Evolutionary conservation across 2,888 invertebrate species (phyloP).

Genomic region (Argynnis bischoffii): DNA sequence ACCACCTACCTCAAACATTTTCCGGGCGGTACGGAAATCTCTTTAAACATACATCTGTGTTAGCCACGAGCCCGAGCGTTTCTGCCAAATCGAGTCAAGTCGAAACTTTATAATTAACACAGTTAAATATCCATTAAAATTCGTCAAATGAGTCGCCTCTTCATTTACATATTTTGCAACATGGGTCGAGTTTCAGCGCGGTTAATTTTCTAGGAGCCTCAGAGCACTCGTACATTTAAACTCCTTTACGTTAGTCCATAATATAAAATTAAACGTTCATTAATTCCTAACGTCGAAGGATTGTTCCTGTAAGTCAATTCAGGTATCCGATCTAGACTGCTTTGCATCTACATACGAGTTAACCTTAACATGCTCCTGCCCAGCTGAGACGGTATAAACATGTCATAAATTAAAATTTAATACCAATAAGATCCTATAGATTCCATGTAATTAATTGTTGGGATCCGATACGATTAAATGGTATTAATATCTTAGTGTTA

Average conservation of each 20-base stretch:
- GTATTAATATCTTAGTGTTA: conserved; percentile 35
- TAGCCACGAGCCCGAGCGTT: conserved; percentile 40
- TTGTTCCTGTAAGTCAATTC: conserved; percentile 52
- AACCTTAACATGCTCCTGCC: conserved; percentile 54
- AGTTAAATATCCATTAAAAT: conserved; percentile 78
- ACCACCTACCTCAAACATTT: conserved; percentile 17
- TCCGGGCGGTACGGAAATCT: conserved; percentile 43
- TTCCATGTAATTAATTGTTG: conserved; percentile 40
- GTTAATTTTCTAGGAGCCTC: conserved; percentile 74
- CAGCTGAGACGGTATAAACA: conserved; percentile 56
- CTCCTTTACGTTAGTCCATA: conserved; percentile 55
- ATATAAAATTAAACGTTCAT: conserved; percentile 79
- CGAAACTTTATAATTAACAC: conserved; percentile 73
- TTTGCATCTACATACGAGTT: conserved; percentile 73
- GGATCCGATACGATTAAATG: conserved; percentile 35
- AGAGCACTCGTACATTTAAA: conserved; percentile 58
- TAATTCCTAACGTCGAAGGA: conserved; percentile 71
- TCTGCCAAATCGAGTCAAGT: conserved; percentile 55
- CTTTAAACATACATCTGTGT: conserved; percentile 54
- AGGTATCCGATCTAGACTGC: conserved; percentile 69
- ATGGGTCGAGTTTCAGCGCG: conserved; percentile 56
- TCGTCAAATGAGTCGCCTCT: conserved; percentile 74
- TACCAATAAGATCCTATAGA: conserved; percentile 49
- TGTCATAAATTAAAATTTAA: conserved; percentile 50
- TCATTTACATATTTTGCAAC: conserved; percentile 76